These are phyloP conservation scores for Gallinago solitaria DNA, from an alignment of 2,797 vertebrate genomes.

Conservation along the genomic window DNA sequence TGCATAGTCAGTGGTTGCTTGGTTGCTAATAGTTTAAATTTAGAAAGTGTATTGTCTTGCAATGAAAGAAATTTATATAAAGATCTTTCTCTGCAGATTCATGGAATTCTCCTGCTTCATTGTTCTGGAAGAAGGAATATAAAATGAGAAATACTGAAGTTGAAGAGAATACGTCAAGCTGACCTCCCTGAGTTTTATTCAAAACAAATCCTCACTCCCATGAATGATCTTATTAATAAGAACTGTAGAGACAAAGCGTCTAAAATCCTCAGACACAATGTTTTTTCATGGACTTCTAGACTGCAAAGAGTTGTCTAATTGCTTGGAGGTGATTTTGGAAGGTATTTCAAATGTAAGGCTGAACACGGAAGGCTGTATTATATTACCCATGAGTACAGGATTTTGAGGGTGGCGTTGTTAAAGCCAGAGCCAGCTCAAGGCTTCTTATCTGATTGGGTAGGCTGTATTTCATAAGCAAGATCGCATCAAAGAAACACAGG, in stretches of 20 bases:
- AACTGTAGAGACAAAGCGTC: neutral
- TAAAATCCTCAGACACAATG: neutral
- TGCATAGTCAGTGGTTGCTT: neutral
- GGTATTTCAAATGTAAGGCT: neutral
- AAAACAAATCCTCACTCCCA: neutral
- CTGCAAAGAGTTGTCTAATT: neutral
- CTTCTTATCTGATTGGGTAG: neutral
- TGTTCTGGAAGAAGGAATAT: neutral
- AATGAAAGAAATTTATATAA: neutral
- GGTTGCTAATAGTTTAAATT: slow-evolving; percentile 3
- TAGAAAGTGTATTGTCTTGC: neutral
- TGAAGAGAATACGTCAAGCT: neutral
- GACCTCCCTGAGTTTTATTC: neutral
- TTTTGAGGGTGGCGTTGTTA: neutral
- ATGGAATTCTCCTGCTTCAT: neutral
- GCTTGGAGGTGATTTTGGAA: neutral
- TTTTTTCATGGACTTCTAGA: neutral
- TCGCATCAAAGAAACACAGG: neutral
- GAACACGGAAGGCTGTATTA: neutral
- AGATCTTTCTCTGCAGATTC: neutral
- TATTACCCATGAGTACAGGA: neutral
- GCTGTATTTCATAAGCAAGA: neutral
- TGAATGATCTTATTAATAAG: neutral
- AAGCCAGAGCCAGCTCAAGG: neutral
- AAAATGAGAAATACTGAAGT: neutral